These are phyloP conservation scores for Leucophenga maculata DNA, from an alignment of 2,888 invertebrate species.

Conservation along the genomic window DNA sequence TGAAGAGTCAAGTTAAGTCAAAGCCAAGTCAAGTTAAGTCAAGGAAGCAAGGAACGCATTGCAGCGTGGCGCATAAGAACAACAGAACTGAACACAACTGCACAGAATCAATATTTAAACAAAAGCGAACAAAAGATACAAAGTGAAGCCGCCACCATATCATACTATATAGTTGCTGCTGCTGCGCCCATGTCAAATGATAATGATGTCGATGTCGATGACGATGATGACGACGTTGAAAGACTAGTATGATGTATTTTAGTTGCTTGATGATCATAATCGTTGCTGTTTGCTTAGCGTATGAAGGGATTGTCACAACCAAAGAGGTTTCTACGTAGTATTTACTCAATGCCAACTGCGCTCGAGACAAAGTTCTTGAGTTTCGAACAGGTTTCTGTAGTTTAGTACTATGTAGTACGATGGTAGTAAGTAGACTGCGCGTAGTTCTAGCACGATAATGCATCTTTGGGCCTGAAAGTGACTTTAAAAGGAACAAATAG, in stretches of 20 bases:
- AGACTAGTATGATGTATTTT: background rate
- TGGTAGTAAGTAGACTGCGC: no score
- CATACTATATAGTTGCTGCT: background rate
- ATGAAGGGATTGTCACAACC: background rate
- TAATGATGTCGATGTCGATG: background rate
- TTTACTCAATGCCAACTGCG: background rate
- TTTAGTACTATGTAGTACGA: no score
- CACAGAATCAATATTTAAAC: slow-evolving; percentile 62
- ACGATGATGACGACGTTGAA: background rate
- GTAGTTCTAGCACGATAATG: no score
- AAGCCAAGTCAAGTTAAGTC: background rate
- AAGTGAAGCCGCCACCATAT: slow-evolving; percentile 59
- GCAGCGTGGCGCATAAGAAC: background rate
- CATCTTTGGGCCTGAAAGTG: no score
- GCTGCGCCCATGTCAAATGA: background rate
- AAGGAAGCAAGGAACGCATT: background rate
- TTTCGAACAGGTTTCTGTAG: no score
- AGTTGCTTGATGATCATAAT: background rate
- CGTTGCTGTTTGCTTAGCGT: background rate
- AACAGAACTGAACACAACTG: background rate
- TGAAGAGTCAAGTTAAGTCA: no score
- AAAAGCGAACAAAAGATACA: slow-evolving; percentile 64
- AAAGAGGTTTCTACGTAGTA: background rate
- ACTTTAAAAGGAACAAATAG: no score
- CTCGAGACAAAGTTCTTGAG: no score